These are phyloP conservation scores for Hypselothyrea guttata DNA, from an alignment of 2,888 invertebrate species.

Conservation along the genomic window DNA sequence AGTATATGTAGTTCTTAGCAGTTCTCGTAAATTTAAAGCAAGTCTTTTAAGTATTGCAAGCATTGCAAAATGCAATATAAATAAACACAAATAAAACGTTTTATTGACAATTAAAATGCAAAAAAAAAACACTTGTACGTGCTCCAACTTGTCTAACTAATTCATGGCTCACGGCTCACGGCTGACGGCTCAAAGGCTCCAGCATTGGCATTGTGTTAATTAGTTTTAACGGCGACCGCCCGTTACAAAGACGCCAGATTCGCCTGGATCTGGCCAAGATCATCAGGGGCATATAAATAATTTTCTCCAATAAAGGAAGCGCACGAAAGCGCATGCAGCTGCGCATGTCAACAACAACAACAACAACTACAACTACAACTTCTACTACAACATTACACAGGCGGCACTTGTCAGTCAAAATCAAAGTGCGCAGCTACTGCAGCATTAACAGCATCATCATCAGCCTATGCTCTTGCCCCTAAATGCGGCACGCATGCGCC, in stretches of 20 bases:
- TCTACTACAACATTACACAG: constrained; percentile 54
- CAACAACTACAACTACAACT: constrained; percentile 31
- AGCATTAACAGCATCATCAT: constrained; percentile 63
- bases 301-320: constrained; percentile 76
- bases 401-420: constrained; percentile 81
- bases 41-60: constrained; percentile 66
- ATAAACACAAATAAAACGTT: constrained; percentile 63
- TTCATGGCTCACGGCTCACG: constrained; percentile 14
- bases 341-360: constrained; percentile 70
- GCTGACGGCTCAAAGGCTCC: not conserved
- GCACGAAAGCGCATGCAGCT: constrained; percentile 79
- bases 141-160: constrained; percentile 8
- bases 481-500: constrained; percentile 69
- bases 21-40: constrained; percentile 37
- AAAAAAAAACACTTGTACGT: not conserved
- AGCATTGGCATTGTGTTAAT: constrained; percentile 67
- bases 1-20: constrained; percentile 56
- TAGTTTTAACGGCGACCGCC: constrained; percentile 51
- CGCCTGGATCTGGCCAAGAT: constrained; percentile 20
- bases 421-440: constrained; percentile 74
- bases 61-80: constrained; percentile 61
- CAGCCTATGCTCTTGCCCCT: too few species aligned
- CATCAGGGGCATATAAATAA: constrained; percentile 69
- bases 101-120: constrained; percentile 68
- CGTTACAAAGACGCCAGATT: too few species aligned